Percentiles rank a stretch among this genome's conserved stretches.
These are phyloP conservation scores for Rambutsinella grinnellia DNA, from an alignment of 2,888 invertebrate genomes.

Conservation along the genomic window DNA sequence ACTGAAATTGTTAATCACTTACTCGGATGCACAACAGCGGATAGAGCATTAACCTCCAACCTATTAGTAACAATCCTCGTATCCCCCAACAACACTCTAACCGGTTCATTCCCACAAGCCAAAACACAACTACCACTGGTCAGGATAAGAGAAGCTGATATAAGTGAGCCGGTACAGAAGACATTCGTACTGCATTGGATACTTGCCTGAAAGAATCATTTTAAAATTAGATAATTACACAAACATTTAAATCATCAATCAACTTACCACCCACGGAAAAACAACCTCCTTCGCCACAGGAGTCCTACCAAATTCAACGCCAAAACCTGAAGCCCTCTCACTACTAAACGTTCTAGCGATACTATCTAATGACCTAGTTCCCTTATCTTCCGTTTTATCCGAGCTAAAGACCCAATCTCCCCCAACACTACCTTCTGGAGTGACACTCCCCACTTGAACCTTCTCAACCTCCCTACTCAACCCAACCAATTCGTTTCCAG, in stretches of 20 bases:
- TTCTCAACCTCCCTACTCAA: background rate
- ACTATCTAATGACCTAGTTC: slow-evolving; percentile 5
- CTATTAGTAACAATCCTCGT: background rate
- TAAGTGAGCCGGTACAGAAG: slow-evolving; percentile 18
- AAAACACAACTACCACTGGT: slow-evolving; percentile 7
- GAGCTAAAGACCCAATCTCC: slow-evolving; percentile 20
- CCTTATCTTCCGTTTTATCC: background rate
- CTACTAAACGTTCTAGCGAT: slow-evolving; percentile 16
- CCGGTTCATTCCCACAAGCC: slow-evolving; percentile 17
- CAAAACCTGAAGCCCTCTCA: slow-evolving; percentile 24
- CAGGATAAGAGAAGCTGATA: background rate
- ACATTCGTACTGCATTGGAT: background rate
- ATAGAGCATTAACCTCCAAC: background rate
- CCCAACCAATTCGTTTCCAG: background rate
- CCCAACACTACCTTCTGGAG: slow-evolving; percentile 15
- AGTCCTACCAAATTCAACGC: background rate
- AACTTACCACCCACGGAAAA: slow-evolving; percentile 20
- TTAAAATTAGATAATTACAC: background rate
- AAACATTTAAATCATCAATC: background rate
- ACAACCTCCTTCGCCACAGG: no score
- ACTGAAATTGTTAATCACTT: background rate
- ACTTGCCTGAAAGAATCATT: slow-evolving; percentile 3
- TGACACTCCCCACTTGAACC: background rate
- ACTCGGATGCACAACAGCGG: slow-evolving; percentile 28
- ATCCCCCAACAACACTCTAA: slow-evolving; percentile 10